Conservation (phyloP, 2,888 invertebrate genomes). For the Siphonodentalium dalli region DNA sequence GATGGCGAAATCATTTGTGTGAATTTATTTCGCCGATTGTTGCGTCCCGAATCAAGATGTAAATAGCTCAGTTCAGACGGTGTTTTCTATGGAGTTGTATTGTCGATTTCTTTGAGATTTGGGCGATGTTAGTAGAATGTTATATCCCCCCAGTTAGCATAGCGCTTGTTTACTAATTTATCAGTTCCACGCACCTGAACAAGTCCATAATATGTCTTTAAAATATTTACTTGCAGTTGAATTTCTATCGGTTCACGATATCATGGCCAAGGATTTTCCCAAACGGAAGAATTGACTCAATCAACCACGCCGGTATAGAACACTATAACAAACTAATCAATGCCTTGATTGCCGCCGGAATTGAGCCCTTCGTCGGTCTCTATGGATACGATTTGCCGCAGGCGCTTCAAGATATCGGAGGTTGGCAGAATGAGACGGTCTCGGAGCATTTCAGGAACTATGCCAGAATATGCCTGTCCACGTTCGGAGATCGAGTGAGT, state of each 20-base stretch:
- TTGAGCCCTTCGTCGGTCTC: conserved; percentile 71
- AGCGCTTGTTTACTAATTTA: too few species aligned
- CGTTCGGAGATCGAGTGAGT: conserved; percentile 60
- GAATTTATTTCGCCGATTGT: too few species aligned
- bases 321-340: conserved; percentile 81
- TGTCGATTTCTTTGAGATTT: too few species aligned
- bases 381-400: conserved; percentile 66
- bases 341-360: conserved; percentile 71
- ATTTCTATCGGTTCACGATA: conserved; percentile 66
- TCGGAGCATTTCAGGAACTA: conserved; percentile 57
- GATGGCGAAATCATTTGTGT: too few species aligned
- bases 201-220: too few species aligned
- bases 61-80: too few species aligned
- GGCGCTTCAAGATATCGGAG: conserved; percentile 63
- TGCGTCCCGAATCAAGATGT: too few species aligned
- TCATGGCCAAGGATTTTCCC: conserved; percentile 81
- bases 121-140: too few species aligned
- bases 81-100: too few species aligned
- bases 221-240: too few species aligned
- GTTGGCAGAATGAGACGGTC: conserved; percentile 54
- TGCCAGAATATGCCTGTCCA: conserved; percentile 56
- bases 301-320: conserved; percentile 75
- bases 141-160: too few species aligned
- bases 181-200: too few species aligned
- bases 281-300: conserved; percentile 62